These are phyloP conservation scores for Pyrgilauda ruficollis DNA, from an alignment of 2,113 vertebrate species.

Conservation along the genomic window DNA sequence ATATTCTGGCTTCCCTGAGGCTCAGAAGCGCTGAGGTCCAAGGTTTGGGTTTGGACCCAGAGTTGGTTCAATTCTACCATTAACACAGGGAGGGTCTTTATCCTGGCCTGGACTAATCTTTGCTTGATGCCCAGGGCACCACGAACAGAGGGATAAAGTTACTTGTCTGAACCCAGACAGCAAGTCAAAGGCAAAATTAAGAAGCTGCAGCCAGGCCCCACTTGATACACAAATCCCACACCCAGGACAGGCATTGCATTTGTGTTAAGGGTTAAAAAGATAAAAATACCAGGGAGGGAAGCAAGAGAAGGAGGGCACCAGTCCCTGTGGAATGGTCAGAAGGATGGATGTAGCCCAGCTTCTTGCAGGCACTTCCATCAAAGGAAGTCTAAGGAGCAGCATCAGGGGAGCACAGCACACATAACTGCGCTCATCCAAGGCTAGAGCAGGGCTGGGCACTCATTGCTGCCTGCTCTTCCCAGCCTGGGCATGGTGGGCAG, in stretches of 20 bases:
- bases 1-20: neutral
- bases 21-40: neutral
- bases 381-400: neutral
- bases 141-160: neutral
- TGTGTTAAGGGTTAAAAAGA: neutral
- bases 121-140: fast-evolving
- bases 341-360: neutral
- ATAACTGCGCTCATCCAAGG: fast-evolving
- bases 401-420: neutral
- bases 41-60: neutral
- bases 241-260: neutral
- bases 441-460: neutral
- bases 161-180: neutral
- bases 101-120: neutral
- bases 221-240: neutral
- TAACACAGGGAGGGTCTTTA: neutral
- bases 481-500: neutral
- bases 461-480: fast-evolving
- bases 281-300: neutral
- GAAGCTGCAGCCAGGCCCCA: neutral
- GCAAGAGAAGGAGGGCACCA: neutral
- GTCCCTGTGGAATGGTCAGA: neutral
- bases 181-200: neutral
- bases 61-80: neutral
- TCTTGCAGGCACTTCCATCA: neutral